Evolutionary conservation across 1,140 invertebrate genomes (phyloP).

Genomic region (Phocides pigmalion): DNA sequence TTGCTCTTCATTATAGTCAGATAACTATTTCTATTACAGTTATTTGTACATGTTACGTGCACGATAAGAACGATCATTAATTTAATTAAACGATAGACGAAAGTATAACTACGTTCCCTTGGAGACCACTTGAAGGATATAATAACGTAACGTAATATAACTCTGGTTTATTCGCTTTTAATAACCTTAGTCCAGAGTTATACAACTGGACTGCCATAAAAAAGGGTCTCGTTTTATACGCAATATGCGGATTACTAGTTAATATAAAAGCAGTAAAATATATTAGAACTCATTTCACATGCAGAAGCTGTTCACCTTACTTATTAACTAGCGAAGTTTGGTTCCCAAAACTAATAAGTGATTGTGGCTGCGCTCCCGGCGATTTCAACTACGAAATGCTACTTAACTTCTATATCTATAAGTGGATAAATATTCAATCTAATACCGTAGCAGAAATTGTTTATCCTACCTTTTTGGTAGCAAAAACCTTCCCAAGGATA

Average conservation of each 20-base stretch:
- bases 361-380: too few relatives aligned
- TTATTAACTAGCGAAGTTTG: too few relatives aligned
- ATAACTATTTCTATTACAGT: too few relatives aligned
- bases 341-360: too few relatives aligned
- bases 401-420: conserved; percentile 42
- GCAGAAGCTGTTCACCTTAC: too few relatives aligned
- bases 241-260: conserved; percentile 26
- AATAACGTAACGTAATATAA: conserved; percentile 8
- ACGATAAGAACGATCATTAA: too few relatives aligned
- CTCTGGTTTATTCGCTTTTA: conserved; percentile 27
- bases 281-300: not conserved
- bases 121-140: conserved; percentile 1
- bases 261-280: conserved; percentile 24
- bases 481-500: too few relatives aligned
- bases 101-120: not conserved
- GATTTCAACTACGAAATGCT: conserved; percentile 53
- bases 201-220: conserved; percentile 17
- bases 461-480: too few relatives aligned
- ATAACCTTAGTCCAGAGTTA: conserved; percentile 32
- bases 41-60: too few relatives aligned
- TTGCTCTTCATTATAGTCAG: too few relatives aligned
- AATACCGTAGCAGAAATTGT: too few relatives aligned
- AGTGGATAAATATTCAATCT: too few relatives aligned
- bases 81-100: conserved; percentile 11
- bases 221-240: conserved; percentile 25